Base-by-base conservation (phyloP, 2,888 invertebrate genomes). In the Phanerotoma sp. region DNA sequence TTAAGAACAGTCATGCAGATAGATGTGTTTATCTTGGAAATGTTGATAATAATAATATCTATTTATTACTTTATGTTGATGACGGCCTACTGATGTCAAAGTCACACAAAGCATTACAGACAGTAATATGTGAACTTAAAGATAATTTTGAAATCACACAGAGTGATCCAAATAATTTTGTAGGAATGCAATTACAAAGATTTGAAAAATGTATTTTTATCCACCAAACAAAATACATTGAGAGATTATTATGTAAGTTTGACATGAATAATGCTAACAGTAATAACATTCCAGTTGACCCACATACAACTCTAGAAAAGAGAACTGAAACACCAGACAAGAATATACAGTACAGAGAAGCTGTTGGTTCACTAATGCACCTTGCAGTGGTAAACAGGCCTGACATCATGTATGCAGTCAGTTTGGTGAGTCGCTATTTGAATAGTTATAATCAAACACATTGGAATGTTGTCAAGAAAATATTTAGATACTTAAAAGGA, bases 391-490 rank as follows among this genome's bases (percentile, higher is more conserved):
- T 21, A 7, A 35, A n/a, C 5, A 33, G 51, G 13, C 54, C 48
- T 11, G 48, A 54, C 15, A 48, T 54, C 11, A 37, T 30, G 15
- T 54, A 33, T 25, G 47, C 30, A n/a, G 47, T 47, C 5, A 32
- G 28, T n/a, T 18, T n/a, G 7, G 22, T 47, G 5, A 47, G 41
- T 22, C 20, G 28, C n/a, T 53, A 28, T 28, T 13, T 47, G 6
- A 21, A 22, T 6, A 10, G 5, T n/a, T 25, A 18, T 21, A 30
- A 20, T n/a, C n/a, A n/a, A 6, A 33, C 30, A 10, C 53, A 53
- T 5, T 53, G 53, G 53, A 40, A 38, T 21, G 47, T 21, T 15
- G 38, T 47, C 10, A 53, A 53, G 30, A n/a, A 25, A 5, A 40
- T 53, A 4, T 40, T 53, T 20, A n/a, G 21, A 25, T 53, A 53